phyloP scores from a whole-genome alignment of 2,888 invertebrate species.

The Epinotia ramella region DNA sequence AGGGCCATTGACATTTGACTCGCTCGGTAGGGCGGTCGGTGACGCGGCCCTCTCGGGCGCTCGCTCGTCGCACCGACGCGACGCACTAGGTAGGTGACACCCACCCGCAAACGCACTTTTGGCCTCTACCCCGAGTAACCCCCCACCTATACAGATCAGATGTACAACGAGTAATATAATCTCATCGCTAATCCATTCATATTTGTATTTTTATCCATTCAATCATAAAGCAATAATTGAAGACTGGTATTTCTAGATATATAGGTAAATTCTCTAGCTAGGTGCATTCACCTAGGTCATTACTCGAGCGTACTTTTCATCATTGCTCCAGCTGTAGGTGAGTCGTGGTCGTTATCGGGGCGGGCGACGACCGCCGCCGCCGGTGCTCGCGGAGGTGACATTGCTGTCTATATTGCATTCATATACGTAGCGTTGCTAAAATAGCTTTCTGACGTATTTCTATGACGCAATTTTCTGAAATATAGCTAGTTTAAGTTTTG shows the following conservation, averaged over 20 bases:
- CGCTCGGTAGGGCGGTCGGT: conserved; percentile 40
- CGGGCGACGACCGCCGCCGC: conserved; percentile 52
- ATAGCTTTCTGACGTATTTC: conserved; percentile 17
- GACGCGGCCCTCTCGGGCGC: conserved; percentile 21
- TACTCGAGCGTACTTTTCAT: conserved; percentile 47
- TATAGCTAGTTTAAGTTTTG: not conserved
- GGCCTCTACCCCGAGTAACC: not conserved
- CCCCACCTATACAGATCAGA: not conserved
- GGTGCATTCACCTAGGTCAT: conserved; percentile 47
- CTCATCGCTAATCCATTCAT: not conserved
- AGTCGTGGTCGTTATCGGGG: conserved; percentile 59
- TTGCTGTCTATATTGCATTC: conserved; percentile 56
- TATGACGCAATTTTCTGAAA: conserved; percentile 17
- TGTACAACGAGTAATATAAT: not conserved
- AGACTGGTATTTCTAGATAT: not conserved
- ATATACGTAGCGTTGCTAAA: conserved; percentile 22
- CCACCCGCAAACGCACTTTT: conserved; percentile 49
- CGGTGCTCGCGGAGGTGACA: conserved; percentile 60
- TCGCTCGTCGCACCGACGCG: conserved; percentile 26
- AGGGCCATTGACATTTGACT: conserved; percentile 38
- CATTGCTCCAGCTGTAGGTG: conserved; percentile 53
- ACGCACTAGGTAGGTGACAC: conserved; percentile 64
- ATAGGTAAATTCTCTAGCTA: conserved; percentile 21
- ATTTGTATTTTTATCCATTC: not conserved
- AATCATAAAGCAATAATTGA: not conserved